phyloP scores from a whole-genome alignment of 2,113 vertebrate genomes.

The Cervus canadensis region DNA sequence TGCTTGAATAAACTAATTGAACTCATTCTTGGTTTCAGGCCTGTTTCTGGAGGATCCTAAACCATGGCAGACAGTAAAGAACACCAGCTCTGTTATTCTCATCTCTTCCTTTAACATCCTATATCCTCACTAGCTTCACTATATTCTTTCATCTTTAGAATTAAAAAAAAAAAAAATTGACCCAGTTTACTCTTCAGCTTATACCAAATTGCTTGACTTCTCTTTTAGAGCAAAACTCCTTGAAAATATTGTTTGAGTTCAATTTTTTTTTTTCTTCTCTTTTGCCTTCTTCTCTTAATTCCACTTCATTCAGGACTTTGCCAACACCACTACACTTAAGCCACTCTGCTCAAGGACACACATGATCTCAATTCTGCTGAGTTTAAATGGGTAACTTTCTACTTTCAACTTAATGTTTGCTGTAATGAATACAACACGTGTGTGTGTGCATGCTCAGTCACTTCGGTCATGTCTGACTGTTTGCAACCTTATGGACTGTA shows the following conservation, averaged over 20 bases:
- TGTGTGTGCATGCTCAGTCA: rapidly evolving
- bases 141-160: not conserved
- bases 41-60: not conserved
- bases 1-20: not conserved
- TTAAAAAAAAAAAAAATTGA: not conserved
- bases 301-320: not conserved
- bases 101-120: not conserved
- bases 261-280: not conserved
- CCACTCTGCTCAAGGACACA: not conserved
- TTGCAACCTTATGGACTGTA: not conserved
- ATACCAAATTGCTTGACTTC: not conserved
- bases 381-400: not conserved
- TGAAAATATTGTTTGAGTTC: not conserved
- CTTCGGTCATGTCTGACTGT: not conserved
- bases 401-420: not conserved
- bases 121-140: not conserved
- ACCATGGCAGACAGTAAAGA: not conserved
- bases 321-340: not conserved
- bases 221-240: not conserved
- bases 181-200: not conserved
- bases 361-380: not conserved
- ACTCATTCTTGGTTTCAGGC: not conserved
- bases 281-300: not conserved
- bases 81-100: not conserved
- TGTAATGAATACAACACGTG: not conserved